Evolutionary conservation across 2,888 invertebrate species (phyloP), one percentile per base, ranked within the genome.

Genomic region (Drosophila mimetica): DNA sequence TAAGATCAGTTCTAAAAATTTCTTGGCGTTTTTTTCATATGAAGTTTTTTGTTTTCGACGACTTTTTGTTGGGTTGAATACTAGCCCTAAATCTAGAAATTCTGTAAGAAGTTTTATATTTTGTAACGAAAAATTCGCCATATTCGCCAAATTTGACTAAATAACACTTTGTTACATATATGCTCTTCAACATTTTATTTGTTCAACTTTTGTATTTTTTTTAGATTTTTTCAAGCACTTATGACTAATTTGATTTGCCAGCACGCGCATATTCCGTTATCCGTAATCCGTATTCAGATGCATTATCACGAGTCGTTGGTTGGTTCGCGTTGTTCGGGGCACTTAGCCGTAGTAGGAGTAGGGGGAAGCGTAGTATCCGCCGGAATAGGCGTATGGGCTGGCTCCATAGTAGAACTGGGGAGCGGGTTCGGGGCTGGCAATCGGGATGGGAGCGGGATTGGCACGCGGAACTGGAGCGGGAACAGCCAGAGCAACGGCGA

Each of bases 311-410:
- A 71, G 51, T 65, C 60, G 54, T 44, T 14, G 42, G 47, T 42
- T 36, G 42, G 37, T 37, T 44, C 65, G 13, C 46, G 47, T 55
- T 48, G 37, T 41, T 6, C 42, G 22, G 52, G 48, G 66, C 60
- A 46, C 36, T 82, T 85, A 90, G 46, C 90, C 90, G 36, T 90
- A 90, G 54, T 90, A 90, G 14, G 84, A 74, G 69, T 90, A 90
- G n/a, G 89, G 90, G n/a, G 90, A 78, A 11, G 76, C 84, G 59
- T 82, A 81, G 52, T 87, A 90, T n/a, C 77, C 89, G 2, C 84
- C 84, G n/a, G 77, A 71, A 57, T 90, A 89, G 50, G 80, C 87
- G 52, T 89, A 90, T n/a, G 90, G 90, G 25, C 80, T 79, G 22
- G 75, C 84, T 11, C 89, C 81, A 46, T 89, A 89, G 39, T 88